Percentiles rank a stretch among this genome's conserved stretches.
Conservation (phyloP, 2,113 vertebrate species). For the Carlito syrichta region DNA sequence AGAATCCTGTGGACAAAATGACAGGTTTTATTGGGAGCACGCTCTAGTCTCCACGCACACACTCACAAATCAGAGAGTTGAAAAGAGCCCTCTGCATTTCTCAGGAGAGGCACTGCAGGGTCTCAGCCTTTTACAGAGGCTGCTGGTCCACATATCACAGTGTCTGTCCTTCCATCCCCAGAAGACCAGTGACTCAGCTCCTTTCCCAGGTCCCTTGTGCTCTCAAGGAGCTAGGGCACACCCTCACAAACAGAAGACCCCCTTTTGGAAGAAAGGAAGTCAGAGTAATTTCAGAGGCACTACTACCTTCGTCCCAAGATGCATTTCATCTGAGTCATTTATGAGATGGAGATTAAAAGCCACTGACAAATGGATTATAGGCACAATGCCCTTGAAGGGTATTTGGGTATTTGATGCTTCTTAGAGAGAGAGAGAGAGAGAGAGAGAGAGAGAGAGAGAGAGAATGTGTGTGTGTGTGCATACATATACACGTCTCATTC, state of each 20-base stretch:
- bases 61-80: accelerated
- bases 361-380: no score
- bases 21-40: accelerated
- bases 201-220: background rate
- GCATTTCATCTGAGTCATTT: no score
- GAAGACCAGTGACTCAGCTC: no score
- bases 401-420: no score
- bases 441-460: no score
- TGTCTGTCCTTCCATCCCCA: background rate
- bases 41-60: accelerated
- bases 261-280: background rate
- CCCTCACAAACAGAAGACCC: accelerated
- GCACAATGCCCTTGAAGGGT: background rate
- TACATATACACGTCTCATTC: no score
- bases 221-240: background rate
- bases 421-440: no score
- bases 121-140: background rate
- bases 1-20: background rate
- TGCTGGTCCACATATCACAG: no score
- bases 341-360: background rate
- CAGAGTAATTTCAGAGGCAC: no score
- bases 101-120: no score
- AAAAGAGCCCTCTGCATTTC: background rate
- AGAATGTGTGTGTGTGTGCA: background rate
- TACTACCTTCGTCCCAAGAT: background rate